A percentile compares a stretch with the other conserved stretches of the same genome.
Evolutionary conservation across 2,797 vertebrate species (phyloP).

Genomic region (Perodicticus potto): DNA sequence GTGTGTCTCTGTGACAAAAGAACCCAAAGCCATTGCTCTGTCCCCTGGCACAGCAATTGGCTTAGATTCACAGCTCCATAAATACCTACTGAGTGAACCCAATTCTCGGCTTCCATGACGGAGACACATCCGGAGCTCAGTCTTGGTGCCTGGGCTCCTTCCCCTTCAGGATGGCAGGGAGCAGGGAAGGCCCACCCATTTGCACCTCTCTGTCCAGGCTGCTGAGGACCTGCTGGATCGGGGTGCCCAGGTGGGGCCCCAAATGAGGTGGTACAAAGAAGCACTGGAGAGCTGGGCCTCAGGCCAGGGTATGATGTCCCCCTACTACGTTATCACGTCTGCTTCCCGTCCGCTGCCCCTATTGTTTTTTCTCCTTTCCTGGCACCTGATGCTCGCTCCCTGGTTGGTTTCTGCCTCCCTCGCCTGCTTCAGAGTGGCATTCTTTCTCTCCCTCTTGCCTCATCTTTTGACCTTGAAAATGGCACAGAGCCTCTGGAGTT

Average conservation of each 20-base stretch:
- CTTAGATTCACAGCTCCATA: background rate
- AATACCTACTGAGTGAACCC: fast-evolving
- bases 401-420: background rate
- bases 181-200: fast-evolving
- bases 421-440: background rate
- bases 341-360: fast-evolving
- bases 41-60: background rate
- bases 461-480: slow-evolving; percentile 11
- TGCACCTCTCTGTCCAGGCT: background rate
- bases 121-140: background rate
- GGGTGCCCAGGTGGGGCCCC: background rate
- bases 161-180: background rate
- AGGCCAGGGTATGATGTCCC: background rate
- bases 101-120: background rate
- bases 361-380: background rate
- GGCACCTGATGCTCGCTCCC: background rate
- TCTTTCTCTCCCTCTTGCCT: background rate
- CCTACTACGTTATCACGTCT: background rate
- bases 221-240: background rate
- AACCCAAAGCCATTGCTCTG: background rate
- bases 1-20: background rate
- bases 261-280: background rate
- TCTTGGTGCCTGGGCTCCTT: background rate
- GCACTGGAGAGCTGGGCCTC: fast-evolving
- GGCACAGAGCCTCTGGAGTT: background rate